These are phyloP conservation scores for Heliconius hortense DNA, from an alignment of 2,888 invertebrate species.

Conservation along the genomic window DNA sequence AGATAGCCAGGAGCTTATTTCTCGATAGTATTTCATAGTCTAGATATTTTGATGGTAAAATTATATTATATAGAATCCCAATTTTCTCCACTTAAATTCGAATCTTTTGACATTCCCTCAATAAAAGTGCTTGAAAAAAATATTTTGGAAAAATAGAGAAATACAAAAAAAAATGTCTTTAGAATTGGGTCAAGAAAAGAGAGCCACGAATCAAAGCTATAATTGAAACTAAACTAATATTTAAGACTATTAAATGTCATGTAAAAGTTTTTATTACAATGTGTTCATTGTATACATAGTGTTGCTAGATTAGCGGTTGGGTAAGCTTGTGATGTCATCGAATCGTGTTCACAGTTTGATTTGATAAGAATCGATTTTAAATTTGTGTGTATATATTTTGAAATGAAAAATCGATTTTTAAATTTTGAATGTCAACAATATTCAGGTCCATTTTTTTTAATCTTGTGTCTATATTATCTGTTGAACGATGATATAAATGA, in stretches of 20 bases:
- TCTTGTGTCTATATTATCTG: neutral
- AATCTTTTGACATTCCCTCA: slow-evolving; percentile 40
- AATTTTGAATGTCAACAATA: slow-evolving; percentile 39
- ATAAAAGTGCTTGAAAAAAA: neutral
- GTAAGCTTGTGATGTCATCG: slow-evolving; percentile 56
- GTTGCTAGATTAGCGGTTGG: slow-evolving; percentile 65
- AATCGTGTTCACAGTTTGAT: slow-evolving; percentile 59
- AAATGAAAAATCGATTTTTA: slow-evolving; percentile 50
- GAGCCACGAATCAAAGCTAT: slow-evolving; percentile 7
- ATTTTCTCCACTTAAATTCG: slow-evolving; percentile 24
- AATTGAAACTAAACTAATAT: neutral
- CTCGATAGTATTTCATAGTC: slow-evolving; percentile 35
- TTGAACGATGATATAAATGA: neutral
- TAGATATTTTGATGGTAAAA: slow-evolving; percentile 32
- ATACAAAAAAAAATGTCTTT: neutral
- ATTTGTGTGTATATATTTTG: slow-evolving; percentile 56
- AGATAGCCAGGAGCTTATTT: slow-evolving; percentile 44
- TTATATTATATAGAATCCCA: slow-evolving; percentile 31
- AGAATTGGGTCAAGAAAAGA: neutral
- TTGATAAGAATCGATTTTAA: slow-evolving; percentile 49
- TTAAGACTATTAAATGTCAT: slow-evolving; percentile 37
- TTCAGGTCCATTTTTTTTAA: slow-evolving; percentile 46
- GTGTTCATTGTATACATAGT: slow-evolving; percentile 75
- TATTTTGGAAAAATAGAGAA: neutral
- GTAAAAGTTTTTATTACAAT: slow-evolving; percentile 57